Base-by-base conservation (phyloP, 2,113 vertebrate species). In the Amphilophus citrinellus region DNA sequence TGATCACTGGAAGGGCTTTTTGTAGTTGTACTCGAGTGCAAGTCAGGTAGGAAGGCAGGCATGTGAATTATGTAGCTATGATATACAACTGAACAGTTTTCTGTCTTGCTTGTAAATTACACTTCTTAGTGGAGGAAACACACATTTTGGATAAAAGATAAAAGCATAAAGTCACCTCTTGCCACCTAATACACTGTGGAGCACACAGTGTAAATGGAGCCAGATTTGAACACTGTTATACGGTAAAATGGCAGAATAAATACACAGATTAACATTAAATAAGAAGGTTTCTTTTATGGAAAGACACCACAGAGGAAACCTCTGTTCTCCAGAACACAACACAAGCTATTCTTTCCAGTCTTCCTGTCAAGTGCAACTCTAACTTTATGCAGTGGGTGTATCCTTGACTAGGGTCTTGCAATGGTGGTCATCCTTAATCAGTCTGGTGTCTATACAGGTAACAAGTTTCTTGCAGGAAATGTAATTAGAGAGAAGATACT, bases 1-100 rank as follows among this genome's bases (percentile, higher is more conserved):
- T 89, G 76, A 85, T 91, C 76, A 84, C 61, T 60, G 50, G 80
- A 77, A 76, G 24, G 44, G n/a, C 20, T 60, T 61, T 44, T 80
- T 47, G 22, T 47, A 24, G 63, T 62, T 61, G 73, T 18, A 77
- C 32, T 4, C 18, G 42, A 42, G 65, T 37, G 13, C 42, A 30
- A 80, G 15, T 63, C 53, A 68, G 63, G 22, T 27, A 24, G 44
- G 24, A 71, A 71, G 75, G 47, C 22, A 61, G 32, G 39, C 15
- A 79, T 79, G 61, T 77, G 35, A 84, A 82, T 84, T 14, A 66
- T 77, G 24, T 87, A 50, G 79, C n/a, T 68, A 59, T n/a, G 6
- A 57, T 53, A 10, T 80, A 17, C 32, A 75, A 53, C 58, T 63
- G 61, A 32, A 35, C 80, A 77, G 66, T 82, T 85, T 85, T 66